Evolutionary conservation across 1,140 invertebrate genomes (phyloP).

Genomic region (Holcopasites calliopsidis): DNA sequence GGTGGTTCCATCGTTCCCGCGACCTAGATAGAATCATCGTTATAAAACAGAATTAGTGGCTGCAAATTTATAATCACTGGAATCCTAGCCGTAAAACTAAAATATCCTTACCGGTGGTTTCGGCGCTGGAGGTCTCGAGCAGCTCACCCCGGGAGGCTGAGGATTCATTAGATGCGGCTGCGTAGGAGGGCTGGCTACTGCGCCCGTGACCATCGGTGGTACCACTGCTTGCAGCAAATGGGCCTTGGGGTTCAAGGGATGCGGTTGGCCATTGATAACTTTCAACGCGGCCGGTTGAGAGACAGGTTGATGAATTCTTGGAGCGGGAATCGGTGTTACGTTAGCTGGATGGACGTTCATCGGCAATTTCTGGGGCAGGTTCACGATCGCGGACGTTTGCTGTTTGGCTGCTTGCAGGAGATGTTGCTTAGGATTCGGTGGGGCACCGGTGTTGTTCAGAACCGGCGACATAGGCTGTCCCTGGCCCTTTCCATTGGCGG

Average conservation of each 20-base stretch:
- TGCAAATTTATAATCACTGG: neutral
- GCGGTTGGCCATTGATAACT: constrained; percentile 73
- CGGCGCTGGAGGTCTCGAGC: constrained; percentile 67
- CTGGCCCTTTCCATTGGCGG: constrained; percentile 60
- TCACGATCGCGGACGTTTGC: constrained; percentile 70
- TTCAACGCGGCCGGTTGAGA: constrained; percentile 68
- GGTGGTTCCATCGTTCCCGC: constrained; percentile 79
- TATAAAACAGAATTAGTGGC: constrained; percentile 17
- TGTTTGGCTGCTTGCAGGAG: constrained; percentile 73
- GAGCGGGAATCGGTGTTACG: constrained; percentile 61
- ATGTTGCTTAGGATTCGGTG: constrained; percentile 76
- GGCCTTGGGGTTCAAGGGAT: constrained; percentile 78
- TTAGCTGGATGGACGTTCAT: constrained; percentile 67
- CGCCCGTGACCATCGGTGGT: constrained; percentile 78
- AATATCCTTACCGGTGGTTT: constrained; percentile 69
- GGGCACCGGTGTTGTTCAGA: constrained; percentile 67
- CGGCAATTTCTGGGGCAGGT: constrained; percentile 69
- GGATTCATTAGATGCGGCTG: constrained; percentile 76
- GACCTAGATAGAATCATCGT: constrained; percentile 56
- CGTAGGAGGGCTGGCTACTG: constrained; percentile 81
- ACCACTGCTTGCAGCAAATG: constrained; percentile 78
- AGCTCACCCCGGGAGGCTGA: constrained; percentile 69
- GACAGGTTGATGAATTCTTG: constrained; percentile 73
- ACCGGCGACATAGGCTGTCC: constrained; percentile 76
- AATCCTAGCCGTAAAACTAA: neutral